Percentiles rank a stretch among this genome's conserved stretches.
These are phyloP conservation scores for Clanis bilineata DNA, from an alignment of 2,888 invertebrate species.

Conservation along the genomic window DNA sequence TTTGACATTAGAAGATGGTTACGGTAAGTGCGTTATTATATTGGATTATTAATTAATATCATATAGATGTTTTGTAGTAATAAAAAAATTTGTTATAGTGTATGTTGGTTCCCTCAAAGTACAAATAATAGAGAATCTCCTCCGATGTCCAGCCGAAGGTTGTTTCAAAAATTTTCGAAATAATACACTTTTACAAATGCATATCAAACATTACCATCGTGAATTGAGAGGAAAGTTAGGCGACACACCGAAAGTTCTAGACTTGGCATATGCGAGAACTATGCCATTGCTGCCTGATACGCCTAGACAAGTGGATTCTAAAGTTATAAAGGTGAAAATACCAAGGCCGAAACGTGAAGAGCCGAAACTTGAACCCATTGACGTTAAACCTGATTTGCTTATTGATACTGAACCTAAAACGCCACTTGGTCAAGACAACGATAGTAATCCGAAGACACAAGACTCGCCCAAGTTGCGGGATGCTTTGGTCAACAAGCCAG, in stretches of 20 bases:
- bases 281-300: conserved; percentile 34
- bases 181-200: conserved; percentile 94
- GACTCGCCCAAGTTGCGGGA: conserved; percentile 70
- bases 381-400: conserved; percentile 31
- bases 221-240: conserved; percentile 89
- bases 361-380: conserved; percentile 28
- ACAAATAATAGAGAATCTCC: conserved; percentile 85
- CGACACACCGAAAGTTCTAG: conserved; percentile 92
- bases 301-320: conserved; percentile 33
- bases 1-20: conserved; percentile 64
- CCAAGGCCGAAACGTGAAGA: conserved; percentile 59
- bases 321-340: conserved; percentile 61
- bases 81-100: conserved; percentile 51
- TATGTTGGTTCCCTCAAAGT: conserved; percentile 83
- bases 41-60: not conserved
- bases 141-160: conserved; percentile 89
- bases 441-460: conserved; percentile 39
- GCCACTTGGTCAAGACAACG: conserved; percentile 31
- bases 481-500: conserved; percentile 56
- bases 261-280: conserved; percentile 91
- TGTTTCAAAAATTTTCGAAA: conserved; percentile 96
- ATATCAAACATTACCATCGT: conserved; percentile 96
- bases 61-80: not conserved
- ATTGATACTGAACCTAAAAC: conserved; percentile 33
- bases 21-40: conserved; percentile 46